Conservation (phyloP, 2,888 invertebrate species). For the Apodemia duryi region DNA sequence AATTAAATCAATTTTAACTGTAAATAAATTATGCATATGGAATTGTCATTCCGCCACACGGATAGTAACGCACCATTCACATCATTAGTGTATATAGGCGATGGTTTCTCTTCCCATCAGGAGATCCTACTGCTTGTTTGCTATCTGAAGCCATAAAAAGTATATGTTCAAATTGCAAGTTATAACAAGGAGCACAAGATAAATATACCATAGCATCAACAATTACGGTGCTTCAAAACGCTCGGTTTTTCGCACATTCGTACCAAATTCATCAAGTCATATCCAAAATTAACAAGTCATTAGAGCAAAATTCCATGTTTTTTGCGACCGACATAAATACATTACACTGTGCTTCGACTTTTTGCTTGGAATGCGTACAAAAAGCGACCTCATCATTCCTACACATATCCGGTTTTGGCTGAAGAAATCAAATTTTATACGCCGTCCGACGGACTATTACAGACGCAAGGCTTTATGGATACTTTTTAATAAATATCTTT, state of each 20-base stretch:
- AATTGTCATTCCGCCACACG: no score
- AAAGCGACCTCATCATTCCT: conserved; percentile 55
- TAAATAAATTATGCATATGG: no score
- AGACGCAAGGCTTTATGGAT: not conserved
- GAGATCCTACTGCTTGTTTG: no score
- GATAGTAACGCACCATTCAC: no score
- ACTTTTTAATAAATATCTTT: not conserved
- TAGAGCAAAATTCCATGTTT: conserved; percentile 66
- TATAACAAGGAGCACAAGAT: no score
- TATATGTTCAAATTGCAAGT: no score
- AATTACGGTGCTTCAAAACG: conserved; percentile 35
- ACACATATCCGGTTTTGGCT: conserved; percentile 56
- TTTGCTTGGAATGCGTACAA: conserved; percentile 71
- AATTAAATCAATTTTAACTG: no score
- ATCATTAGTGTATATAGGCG: no score
- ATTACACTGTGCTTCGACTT: conserved; percentile 60
- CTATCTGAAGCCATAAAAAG: no score
- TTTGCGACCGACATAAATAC: conserved; percentile 61
- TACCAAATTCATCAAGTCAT: conserved; percentile 61
- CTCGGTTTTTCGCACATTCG: conserved; percentile 42
- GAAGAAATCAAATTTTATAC: conserved; percentile 49
- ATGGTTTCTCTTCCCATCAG: no score
- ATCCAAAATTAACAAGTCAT: conserved; percentile 67
- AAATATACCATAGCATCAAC: conserved; percentile 15
- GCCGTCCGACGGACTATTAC: conserved; percentile 16